Evolutionary conservation across 1,140 invertebrate species (phyloP).

Genomic region (Diorhabda carinulata): DNA sequence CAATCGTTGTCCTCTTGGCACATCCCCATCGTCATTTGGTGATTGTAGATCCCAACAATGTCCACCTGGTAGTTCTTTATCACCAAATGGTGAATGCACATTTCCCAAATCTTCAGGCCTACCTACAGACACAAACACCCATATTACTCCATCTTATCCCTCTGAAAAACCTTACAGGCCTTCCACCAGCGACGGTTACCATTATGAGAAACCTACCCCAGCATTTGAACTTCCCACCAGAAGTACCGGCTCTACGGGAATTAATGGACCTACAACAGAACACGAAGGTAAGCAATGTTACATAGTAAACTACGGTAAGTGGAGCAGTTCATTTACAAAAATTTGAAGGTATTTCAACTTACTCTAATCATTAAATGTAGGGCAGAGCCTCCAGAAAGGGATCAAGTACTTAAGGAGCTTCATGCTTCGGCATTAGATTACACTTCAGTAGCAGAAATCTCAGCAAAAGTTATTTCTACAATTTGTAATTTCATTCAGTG

Average conservation of each 20-base stretch:
- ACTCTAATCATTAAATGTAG: too few relatives aligned
- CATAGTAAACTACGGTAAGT: too few relatives aligned
- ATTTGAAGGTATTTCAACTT: too few relatives aligned
- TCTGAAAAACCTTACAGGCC: slow-evolving; percentile 19
- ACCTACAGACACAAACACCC: slow-evolving; percentile 14
- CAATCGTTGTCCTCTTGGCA: slow-evolving; percentile 4
- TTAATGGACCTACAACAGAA: neutral
- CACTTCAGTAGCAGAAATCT: too few relatives aligned
- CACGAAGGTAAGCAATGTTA: slow-evolving; percentile 1
- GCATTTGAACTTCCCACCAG: slow-evolving; percentile 11
- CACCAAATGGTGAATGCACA: slow-evolving; percentile 12
- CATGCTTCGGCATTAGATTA: too few relatives aligned
- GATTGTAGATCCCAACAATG: slow-evolving; percentile 10
- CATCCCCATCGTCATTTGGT: slow-evolving; percentile 1
- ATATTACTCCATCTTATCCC: slow-evolving; percentile 18
- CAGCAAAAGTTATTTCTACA: too few relatives aligned
- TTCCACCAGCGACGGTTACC: slow-evolving; percentile 19
- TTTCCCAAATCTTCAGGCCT: slow-evolving; percentile 6
- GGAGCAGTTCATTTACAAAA: too few relatives aligned
- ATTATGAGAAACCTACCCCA: slow-evolving; percentile 23
- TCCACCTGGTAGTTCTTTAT: slow-evolving; percentile 9
- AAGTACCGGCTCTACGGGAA: neutral
- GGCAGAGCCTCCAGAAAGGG: too few relatives aligned
- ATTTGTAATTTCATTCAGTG: too few relatives aligned
- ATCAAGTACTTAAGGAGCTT: too few relatives aligned